Evolutionary conservation across 2,113 vertebrate genomes (phyloP), one percentile per base, ranked within the genome.

Genomic region (Cygnus buccinator): DNA sequence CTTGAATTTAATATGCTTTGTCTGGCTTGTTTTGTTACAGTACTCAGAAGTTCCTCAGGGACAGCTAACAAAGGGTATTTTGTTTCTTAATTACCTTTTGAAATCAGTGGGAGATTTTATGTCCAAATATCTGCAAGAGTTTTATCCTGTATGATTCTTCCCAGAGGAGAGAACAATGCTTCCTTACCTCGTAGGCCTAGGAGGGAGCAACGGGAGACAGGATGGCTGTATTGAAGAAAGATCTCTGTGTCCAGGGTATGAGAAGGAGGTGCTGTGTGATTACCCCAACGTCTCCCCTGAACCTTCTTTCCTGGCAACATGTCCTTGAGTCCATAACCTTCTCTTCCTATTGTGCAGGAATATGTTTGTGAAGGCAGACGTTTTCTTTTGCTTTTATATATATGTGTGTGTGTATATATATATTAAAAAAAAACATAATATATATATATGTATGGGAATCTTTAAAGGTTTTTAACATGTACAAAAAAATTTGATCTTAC

Each of bases 1-100:
- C 50, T 31, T 57, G 18, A 44, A 25, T 82, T 88, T 76, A 79
- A 17, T 70, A 21, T 0, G 2, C 31, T 70, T 70, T 72, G 37
- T 76, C 62, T 79, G 43, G n/a, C 44, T 90, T 84, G 18, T 59
- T 94, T 72, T 85, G 29, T 74, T 84, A 5, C 5, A 58, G 39
- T 31, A 17, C 39, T 94, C 1, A 0, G 5, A 85, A 87, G 35
- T 78, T 61, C 84, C 65, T 67, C 77, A 17, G 66, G 84, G 9
- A 22, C 41, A 28, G 18, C 28, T 89, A 73, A 29, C 57, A 75
- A 48, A 91, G 75, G 18, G 16, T 87, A 19, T 67, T 78, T 87
- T 84, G 46, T 78, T 33, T 93, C 61, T 84, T 84, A 81, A 89
- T 95, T 89, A 75, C 37, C 43, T 52, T 89, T 72, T 87, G 87